phyloP scores from a whole-genome alignment of 2,113 vertebrate genomes.

The Microtus montanus region DNA sequence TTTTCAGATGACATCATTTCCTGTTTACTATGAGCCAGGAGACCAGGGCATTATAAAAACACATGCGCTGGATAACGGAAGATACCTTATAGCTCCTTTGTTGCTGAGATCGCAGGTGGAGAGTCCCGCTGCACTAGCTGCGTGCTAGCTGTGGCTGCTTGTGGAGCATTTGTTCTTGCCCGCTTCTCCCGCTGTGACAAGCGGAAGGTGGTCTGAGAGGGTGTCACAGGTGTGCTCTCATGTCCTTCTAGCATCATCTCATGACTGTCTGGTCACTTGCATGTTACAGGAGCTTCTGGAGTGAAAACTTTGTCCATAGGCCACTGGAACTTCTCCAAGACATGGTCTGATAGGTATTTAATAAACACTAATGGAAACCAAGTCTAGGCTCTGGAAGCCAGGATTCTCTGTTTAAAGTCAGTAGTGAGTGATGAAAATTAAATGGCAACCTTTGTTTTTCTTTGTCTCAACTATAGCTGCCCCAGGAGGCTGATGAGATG shows the following conservation, averaged over 20 bases:
- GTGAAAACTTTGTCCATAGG: background rate
- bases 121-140: background rate
- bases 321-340: background rate
- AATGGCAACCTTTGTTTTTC: background rate
- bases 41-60: background rate
- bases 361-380: slow-evolving; percentile 22
- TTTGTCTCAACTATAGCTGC: background rate
- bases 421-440: slow-evolving; percentile 10
- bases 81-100: background rate
- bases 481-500: background rate
- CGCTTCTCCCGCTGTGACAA: background rate
- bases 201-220: background rate
- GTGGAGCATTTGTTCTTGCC: background rate
- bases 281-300: background rate
- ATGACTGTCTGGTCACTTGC: background rate
- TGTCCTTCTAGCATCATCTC: background rate
- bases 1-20: background rate
- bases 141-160: background rate
- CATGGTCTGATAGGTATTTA: background rate
- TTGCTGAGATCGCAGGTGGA: slow-evolving; percentile 30
- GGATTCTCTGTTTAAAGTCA: background rate
- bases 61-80: background rate
- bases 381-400: background rate
- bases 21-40: background rate
- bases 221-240: background rate